phyloP scores from a whole-genome alignment of 2,113 vertebrate species.

The Gulo gulo region DNA sequence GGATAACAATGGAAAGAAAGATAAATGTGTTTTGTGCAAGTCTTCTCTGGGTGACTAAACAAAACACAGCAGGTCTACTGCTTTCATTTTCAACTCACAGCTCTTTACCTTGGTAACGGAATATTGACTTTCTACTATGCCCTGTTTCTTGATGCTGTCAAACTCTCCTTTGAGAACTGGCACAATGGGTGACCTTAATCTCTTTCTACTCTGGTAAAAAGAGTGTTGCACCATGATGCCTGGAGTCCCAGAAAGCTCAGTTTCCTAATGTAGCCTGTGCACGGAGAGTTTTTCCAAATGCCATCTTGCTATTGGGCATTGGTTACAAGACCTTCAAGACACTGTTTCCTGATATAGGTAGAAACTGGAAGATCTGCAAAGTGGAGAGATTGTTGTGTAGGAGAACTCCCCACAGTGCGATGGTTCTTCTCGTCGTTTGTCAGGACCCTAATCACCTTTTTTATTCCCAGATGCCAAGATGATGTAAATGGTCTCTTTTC shows the following conservation, averaged over 20 bases:
- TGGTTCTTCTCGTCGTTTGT: neutral
- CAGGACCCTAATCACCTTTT: neutral
- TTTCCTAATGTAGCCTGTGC: neutral
- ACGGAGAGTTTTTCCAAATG: neutral
- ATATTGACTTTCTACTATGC: neutral
- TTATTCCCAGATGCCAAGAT: neutral
- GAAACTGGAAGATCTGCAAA: neutral
- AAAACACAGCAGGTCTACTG: neutral
- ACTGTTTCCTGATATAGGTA: neutral
- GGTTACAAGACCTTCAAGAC: neutral
- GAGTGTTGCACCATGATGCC: neutral
- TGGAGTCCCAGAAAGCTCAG: neutral
- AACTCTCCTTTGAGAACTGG: neutral
- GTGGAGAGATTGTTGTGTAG: neutral
- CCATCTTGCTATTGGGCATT: neutral
- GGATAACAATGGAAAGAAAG: slow-evolving; percentile 35
- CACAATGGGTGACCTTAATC: neutral
- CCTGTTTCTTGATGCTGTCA: slow-evolving; percentile 3
- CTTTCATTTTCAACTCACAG: neutral
- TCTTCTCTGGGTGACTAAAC: slow-evolving; percentile 22
- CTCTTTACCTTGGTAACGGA: neutral
- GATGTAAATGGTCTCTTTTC: neutral
- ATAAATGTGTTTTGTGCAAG: slow-evolving; percentile 15
- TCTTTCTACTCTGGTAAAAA: neutral
- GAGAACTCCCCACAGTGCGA: too few species aligned